phyloP scores from a whole-genome alignment of 2,888 invertebrate species.

The Clivina fossor region DNA sequence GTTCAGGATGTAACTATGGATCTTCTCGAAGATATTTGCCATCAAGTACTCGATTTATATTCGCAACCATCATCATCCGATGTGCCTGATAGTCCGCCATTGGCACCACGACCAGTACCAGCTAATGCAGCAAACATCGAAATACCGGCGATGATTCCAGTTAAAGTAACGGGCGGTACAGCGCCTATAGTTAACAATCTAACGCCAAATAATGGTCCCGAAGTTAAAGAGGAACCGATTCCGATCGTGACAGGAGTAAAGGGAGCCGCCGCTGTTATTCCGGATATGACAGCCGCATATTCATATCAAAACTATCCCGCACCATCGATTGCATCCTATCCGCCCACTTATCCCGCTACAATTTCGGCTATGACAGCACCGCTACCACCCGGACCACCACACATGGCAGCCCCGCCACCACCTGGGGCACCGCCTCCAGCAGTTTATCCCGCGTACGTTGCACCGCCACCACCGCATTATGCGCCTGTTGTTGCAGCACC shows the following conservation, averaged over 20 bases:
- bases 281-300: slow-evolving; percentile 41
- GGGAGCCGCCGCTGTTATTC: slow-evolving; percentile 21
- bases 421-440: slow-evolving; percentile 47
- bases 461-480: slow-evolving; percentile 50
- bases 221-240: slow-evolving; percentile 35
- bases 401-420: slow-evolving; percentile 50
- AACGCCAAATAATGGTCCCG: slow-evolving; percentile 59
- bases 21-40: slow-evolving; percentile 94
- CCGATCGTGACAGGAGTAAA: slow-evolving; percentile 8
- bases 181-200: slow-evolving; percentile 34
- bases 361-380: slow-evolving; percentile 41
- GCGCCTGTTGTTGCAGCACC: slow-evolving; percentile 55
- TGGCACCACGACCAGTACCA: slow-evolving; percentile 50
- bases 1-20: slow-evolving; percentile 94
- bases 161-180: slow-evolving; percentile 39
- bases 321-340: slow-evolving; percentile 48
- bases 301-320: slow-evolving; percentile 44
- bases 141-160: slow-evolving; percentile 37
- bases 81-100: slow-evolving; percentile 70
- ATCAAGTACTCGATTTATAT: slow-evolving; percentile 92
- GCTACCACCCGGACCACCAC: slow-evolving; percentile 53
- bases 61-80: slow-evolving; percentile 68
- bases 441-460: slow-evolving; percentile 48
- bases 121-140: slow-evolving; percentile 35
- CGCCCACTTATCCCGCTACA: slow-evolving; percentile 42